phyloP scores from a whole-genome alignment of 2,797 vertebrate species.

The Gobionotothen gibberifrons region DNA sequence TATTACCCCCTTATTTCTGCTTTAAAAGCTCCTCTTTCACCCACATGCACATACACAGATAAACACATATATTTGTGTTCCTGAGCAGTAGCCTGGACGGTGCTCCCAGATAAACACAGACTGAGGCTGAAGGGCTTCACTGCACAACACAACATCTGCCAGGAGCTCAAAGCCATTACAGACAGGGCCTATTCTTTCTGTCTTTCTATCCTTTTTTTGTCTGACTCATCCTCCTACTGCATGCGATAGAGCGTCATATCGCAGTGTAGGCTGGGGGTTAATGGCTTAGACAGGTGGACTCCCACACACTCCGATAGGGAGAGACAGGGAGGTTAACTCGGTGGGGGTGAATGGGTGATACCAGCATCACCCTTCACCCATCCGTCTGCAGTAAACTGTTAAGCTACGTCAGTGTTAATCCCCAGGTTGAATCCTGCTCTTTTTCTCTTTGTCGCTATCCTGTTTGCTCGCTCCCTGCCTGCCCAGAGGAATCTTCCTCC shows the following conservation, averaged over 20 bases:
- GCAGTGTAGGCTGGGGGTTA: constrained; percentile 58
- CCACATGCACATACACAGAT: constrained; percentile 24
- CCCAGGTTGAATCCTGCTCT: constrained; percentile 19
- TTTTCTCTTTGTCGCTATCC: constrained; percentile 14
- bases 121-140: constrained; percentile 28
- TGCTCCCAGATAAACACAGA: constrained; percentile 50
- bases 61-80: constrained; percentile 39
- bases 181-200: constrained; percentile 15
- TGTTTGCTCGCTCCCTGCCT: constrained; percentile 36
- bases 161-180: constrained; percentile 32
- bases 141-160: constrained; percentile 55
- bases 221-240: constrained; percentile 69
- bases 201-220: constrained; percentile 35
- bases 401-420: constrained; percentile 28
- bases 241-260: constrained; percentile 37
- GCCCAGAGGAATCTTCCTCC: constrained; percentile 61
- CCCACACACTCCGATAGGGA: constrained; percentile 50
- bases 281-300: constrained; percentile 69
- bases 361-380: constrained; percentile 47
- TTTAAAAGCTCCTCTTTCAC: constrained; percentile 29
- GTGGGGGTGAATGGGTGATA: constrained; percentile 24
- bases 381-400: constrained; percentile 33
- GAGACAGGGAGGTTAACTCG: constrained; percentile 58
- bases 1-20: constrained; percentile 36
- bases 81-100: constrained; percentile 19